Base-by-base conservation (phyloP, 2,888 invertebrate genomes). In the Sphinx pinastri region DNA sequence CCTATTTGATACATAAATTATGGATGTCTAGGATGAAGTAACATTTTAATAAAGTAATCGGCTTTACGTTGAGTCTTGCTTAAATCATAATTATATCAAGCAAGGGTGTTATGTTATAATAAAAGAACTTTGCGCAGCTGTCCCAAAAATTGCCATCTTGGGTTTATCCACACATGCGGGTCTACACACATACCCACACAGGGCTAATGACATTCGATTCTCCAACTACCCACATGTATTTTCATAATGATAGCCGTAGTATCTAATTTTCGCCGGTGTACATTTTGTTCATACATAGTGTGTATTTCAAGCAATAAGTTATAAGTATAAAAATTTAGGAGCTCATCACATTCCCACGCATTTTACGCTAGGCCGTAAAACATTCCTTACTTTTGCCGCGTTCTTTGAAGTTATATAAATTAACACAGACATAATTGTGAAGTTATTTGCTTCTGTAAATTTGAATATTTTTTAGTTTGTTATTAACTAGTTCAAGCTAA, bases 131-230 rank as follows among this genome's bases (percentile, higher is more conserved):
- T 7, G 4, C 38, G 38, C 38, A 38, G 38, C 47, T 55, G 16
- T 8, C 54, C 16, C 54, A 63, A 63, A 63, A 47, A 47, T 16
- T 49, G 72, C 72, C 74, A 74, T 79, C 79, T 77, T 75, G 71
- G 75, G 70, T 72, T 74, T 72, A 77, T 88, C 88, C 84, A 88
- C 86, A 78, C 83, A 86, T 85, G 82, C 83, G 82, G 86, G 85
- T 38, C 1, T 2, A 25, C 25, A 25, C 25, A 25, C 25, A 25
- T n/a, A n/a, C n/a, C 25, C 25, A 25, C 73, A 72, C 70, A 76
- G 75, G 85, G 84, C 78, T 77, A 88, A 85, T 73, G 85, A 85
- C 85, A 91, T 81, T 72, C 77, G 75, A 86, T 90, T 90, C 77
- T 85, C 87, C 5, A 81, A 85, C 88, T 79, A 81, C 83, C 84